Base-by-base conservation (phyloP, 2,797 vertebrate genomes). In the Falco biarmicus region DNA sequence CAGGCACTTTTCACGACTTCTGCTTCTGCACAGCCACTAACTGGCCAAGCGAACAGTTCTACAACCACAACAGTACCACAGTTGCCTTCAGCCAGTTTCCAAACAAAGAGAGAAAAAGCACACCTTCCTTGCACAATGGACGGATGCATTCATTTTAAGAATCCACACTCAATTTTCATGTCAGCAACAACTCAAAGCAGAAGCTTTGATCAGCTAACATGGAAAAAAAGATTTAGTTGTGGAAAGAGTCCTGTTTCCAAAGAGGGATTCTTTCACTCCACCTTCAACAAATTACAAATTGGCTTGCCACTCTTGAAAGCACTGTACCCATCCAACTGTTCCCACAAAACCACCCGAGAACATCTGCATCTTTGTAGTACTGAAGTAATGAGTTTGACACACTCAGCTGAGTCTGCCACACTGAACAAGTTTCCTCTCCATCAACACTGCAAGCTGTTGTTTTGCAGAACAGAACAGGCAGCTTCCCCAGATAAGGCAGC, bases 401-500 rank as follows among this genome's bases (percentile, higher is more conserved):
- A 82, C 57, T 87, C 90, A 90, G 84, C 41, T 39, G 84, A 92
- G 77, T 83, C 78, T 84, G 77, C 68, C 93, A 77, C n/a, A 70
- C 32, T 10, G 76, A 87, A 90, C 51, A 90, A 61, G 20, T 48
- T 80, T 89, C 69, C 71, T n/a, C 81, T 73, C 82, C 69, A 76
- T 32, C 88, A 90, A 43, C 70, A 53, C 0, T 77, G 76, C 93
- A 94, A 90, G 90, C 77, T 93, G 80, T 57, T 41, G 12, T 43
- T 93, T 43, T 79, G 60, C 68, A 66, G 56, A 76, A 84, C 59
- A 68, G 41, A 92, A 68, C 66, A 85, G 84, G 34, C 89, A 86
- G 71, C 34, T 95, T 87, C 37, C 73, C 65, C 57, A 87, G 91
- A 95, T 75, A 92, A 96, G 60, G 65, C 22, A 87, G 76, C 41